phyloP scores from a whole-genome alignment of 2,888 invertebrate species.

The Hirtodrosophila cameraria region DNA sequence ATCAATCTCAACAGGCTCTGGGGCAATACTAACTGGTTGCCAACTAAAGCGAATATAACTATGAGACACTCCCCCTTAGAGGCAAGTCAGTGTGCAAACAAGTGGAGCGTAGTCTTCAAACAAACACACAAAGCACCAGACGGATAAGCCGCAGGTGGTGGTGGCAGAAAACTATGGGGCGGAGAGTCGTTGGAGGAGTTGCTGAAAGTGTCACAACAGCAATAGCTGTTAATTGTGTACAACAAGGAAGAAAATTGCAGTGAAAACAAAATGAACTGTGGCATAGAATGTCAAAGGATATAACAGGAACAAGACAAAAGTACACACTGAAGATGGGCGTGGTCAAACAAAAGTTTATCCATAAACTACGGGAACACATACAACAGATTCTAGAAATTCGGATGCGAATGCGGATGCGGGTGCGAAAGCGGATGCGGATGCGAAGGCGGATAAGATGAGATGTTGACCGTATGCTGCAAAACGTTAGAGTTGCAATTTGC shows the following conservation, averaged over 20 bases:
- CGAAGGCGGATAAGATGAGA: neutral
- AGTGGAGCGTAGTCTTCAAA: constrained; percentile 29
- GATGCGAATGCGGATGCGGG: neutral
- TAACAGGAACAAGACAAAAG: constrained; percentile 27
- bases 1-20: constrained; percentile 22
- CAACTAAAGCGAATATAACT: constrained; percentile 61
- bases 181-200: neutral
- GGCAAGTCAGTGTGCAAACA: constrained; percentile 40
- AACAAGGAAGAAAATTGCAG: constrained; percentile 74
- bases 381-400: constrained; percentile 49
- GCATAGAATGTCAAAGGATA: constrained; percentile 58
- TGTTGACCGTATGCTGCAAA: constrained; percentile 28
- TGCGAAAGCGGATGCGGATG: constrained; percentile 8
- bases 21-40: constrained; percentile 18
- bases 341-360: constrained; percentile 52
- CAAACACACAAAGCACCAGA: constrained; percentile 20
- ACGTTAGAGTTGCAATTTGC: neutral
- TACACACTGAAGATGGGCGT: constrained; percentile 37
- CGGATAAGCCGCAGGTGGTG: neutral
- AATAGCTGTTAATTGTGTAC: constrained; percentile 76
- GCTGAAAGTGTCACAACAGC: constrained; percentile 25
- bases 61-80: constrained; percentile 45
- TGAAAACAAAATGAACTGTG: constrained; percentile 73
- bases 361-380: constrained; percentile 64
- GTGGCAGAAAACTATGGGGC: too few species aligned